A percentile compares a stretch with the other conserved stretches of the same genome.
These are phyloP conservation scores for Clarias platycephalus DNA, from an alignment of 2,797 vertebrate genomes.

Conservation along the genomic window DNA sequence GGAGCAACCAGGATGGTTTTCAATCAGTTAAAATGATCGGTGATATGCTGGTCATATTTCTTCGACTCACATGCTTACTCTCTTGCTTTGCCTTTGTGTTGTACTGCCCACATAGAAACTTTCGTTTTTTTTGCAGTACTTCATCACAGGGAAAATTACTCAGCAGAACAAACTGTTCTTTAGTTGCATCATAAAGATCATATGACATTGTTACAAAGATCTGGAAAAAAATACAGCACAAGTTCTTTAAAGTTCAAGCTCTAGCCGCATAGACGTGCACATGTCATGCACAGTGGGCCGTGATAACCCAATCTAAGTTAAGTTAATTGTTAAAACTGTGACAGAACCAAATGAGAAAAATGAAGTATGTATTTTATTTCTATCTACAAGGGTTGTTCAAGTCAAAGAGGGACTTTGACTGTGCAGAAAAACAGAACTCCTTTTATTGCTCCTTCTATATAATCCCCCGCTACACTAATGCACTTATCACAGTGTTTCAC, in stretches of 20 bases:
- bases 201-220: conserved; percentile 31
- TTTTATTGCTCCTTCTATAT: too few relatives aligned
- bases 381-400: neutral
- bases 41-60: neutral
- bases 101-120: neutral
- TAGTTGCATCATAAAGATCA: conserved; percentile 26
- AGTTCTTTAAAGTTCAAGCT: conserved; percentile 15
- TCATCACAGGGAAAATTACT: neutral
- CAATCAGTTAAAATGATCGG: neutral
- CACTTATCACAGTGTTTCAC: too few relatives aligned
- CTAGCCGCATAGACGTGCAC: neutral
- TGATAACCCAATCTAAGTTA: neutral
- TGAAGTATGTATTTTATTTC: neutral
- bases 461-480: too few relatives aligned
- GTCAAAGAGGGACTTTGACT: neutral
- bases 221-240: conserved; percentile 4
- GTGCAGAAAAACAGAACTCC: too few relatives aligned
- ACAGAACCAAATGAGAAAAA: neutral
- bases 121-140: neutral
- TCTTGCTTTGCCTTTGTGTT: neutral
- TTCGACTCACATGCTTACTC: neutral
- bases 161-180: neutral
- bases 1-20: neutral
- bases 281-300: neutral
- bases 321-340: neutral